These are phyloP conservation scores for Microchrysa polita DNA, from an alignment of 2,888 invertebrate genomes.

Conservation along the genomic window DNA sequence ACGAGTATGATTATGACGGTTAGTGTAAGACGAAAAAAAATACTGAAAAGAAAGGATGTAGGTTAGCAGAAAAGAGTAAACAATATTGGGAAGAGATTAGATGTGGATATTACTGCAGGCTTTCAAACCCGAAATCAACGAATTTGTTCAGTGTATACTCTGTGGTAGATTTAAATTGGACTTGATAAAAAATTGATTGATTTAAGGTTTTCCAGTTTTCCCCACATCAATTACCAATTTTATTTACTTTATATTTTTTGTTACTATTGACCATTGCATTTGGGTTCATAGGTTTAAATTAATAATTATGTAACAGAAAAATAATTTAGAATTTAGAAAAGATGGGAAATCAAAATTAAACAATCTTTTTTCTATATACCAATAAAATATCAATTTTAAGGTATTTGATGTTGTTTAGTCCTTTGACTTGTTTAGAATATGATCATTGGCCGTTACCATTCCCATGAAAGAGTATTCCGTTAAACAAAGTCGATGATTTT, in stretches of 20 bases:
- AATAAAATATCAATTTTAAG: neutral
- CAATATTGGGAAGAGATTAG: constrained; percentile 22
- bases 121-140: constrained; percentile 6
- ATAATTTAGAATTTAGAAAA: no score
- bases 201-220: constrained; percentile 4
- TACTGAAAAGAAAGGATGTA: no score
- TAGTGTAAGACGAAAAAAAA: constrained; percentile 3
- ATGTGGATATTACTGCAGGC: constrained; percentile 23
- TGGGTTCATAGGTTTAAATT: no score
- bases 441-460: no score
- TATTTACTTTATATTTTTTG: no score
- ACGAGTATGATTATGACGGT: neutral
- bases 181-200: neutral
- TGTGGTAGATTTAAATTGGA: neutral
- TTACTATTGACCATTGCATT: no score
- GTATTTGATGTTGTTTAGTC: no score
- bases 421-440: no score
- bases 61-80: constrained; percentile 6
- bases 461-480: no score
- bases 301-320: no score
- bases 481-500: no score
- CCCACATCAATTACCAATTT: constrained; percentile 25
- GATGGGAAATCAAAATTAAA: neutral
- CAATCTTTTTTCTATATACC: neutral
- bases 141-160: constrained; percentile 6